A percentile compares a stretch with the other conserved stretches of the same genome.
Evolutionary conservation across 2,113 vertebrate genomes (phyloP).

Genomic region (Petaurus breviceps): DNA sequence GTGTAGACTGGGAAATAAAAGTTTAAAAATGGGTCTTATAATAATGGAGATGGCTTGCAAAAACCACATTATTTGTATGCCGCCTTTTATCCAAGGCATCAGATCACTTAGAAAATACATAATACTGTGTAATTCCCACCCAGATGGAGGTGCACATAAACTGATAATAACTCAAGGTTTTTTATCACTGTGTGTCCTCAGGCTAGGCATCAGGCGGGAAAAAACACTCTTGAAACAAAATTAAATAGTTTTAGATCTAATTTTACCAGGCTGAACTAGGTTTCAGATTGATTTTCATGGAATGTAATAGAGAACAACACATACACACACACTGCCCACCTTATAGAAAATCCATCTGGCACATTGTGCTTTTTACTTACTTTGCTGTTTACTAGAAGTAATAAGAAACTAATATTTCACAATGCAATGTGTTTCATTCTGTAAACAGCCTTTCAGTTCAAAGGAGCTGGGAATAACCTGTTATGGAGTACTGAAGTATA

Average conservation of each 20-base stretch:
- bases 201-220: conserved; percentile 76
- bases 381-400: conserved; percentile 78
- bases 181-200: conserved; percentile 80
- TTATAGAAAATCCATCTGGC: conserved; percentile 79
- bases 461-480: conserved; percentile 67
- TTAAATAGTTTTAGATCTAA: conserved; percentile 87
- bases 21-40: conserved; percentile 49
- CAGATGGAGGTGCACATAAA: conserved; percentile 69
- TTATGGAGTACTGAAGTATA: conserved; percentile 32
- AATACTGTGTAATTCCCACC: conserved; percentile 64
- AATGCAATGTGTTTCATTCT: conserved; percentile 56
- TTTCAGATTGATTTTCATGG: conserved; percentile 84
- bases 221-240: conserved; percentile 83
- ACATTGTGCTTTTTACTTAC: conserved; percentile 75
- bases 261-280: conserved; percentile 83
- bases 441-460: conserved; percentile 66
- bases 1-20: conserved; percentile 60
- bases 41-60: conserved; percentile 49
- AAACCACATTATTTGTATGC: conserved; percentile 70
- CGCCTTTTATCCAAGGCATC: conserved; percentile 60
- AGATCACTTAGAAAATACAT: conserved; percentile 72
- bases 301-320: conserved; percentile 80
- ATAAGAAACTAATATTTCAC: conserved; percentile 83
- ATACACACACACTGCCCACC: conserved; percentile 61
- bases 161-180: conserved; percentile 79